Percentiles rank a stretch among this genome's conserved stretches.
Conservation (phyloP, 2,888 invertebrate genomes). For the Anaspis maculata region DNA sequence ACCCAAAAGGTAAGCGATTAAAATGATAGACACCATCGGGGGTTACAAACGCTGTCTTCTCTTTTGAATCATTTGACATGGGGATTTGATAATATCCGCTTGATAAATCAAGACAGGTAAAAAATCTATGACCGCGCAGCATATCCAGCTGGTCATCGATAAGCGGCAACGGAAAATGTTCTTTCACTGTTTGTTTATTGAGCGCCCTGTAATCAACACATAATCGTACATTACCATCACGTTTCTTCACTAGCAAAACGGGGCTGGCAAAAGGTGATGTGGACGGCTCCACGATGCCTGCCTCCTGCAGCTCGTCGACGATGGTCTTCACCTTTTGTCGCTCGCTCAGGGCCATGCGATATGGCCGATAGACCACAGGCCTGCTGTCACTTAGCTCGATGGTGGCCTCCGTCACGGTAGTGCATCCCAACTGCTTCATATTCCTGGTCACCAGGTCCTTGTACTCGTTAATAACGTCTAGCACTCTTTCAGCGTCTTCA, state of each 20-base stretch:
- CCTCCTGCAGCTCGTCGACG: conserved; percentile 7
- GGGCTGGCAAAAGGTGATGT: conserved; percentile 9
- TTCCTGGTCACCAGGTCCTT: too few relatives aligned
- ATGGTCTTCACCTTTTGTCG: conserved; percentile 7
- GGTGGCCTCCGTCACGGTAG: conserved; percentile 6
- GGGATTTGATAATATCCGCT: conserved; percentile 9
- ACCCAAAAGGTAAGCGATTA: conserved; percentile 4
- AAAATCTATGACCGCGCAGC: conserved; percentile 2
- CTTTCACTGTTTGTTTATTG: conserved; percentile 8
- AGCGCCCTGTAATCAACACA: conserved; percentile 9
- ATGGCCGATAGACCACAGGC: conserved; percentile 9
- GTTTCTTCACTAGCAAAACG: conserved; percentile 10
- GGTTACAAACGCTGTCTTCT: conserved; percentile 9
- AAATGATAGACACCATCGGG: conserved; percentile 9
- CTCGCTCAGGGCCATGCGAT: conserved; percentile 7
- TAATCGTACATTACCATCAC: conserved; percentile 5
- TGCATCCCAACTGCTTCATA: too few relatives aligned
- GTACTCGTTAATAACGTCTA: conserved; percentile 7
- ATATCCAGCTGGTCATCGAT: conserved; percentile 9
- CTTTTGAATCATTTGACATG: conserved; percentile 2
- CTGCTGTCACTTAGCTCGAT: conserved; percentile 10
- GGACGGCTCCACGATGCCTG: conserved; percentile 5
- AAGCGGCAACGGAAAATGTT: conserved; percentile 6
- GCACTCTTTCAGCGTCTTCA: conserved; percentile 3
- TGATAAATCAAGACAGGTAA: conserved; percentile 6